phyloP scores from a whole-genome alignment of 2,888 invertebrate species.

The Oscheius sp. region DNA sequence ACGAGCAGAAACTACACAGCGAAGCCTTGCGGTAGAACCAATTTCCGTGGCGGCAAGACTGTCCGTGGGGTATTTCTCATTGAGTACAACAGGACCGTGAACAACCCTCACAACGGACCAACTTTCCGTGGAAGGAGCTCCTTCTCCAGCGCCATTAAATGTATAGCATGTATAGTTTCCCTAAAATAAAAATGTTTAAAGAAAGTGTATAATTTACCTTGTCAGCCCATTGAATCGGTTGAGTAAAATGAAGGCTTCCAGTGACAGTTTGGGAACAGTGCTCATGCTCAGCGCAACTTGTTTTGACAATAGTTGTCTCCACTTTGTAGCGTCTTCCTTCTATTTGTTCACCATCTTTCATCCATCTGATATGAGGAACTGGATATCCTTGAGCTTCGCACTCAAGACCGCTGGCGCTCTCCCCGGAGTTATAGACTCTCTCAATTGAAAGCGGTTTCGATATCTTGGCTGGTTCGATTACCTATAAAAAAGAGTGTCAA shows the following conservation, averaged over 20 bases:
- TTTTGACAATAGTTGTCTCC: slow-evolving; percentile 30
- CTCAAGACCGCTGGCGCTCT: slow-evolving; percentile 51
- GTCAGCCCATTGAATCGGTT: slow-evolving; percentile 84
- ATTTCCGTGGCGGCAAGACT: slow-evolving; percentile 66
- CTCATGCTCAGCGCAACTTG: slow-evolving; percentile 57
- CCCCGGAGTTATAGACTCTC: slow-evolving; percentile 57
- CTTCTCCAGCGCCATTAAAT: slow-evolving; percentile 81
- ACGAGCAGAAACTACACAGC: slow-evolving; percentile 66
- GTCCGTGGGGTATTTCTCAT: slow-evolving; percentile 56
- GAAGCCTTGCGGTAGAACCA: slow-evolving; percentile 44
- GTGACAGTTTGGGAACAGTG: slow-evolving; percentile 53
- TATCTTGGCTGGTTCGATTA: slow-evolving; percentile 66
- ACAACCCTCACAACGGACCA: slow-evolving; percentile 59
- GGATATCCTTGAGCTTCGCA: slow-evolving; percentile 71
- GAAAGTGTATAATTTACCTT: slow-evolving; percentile 75
- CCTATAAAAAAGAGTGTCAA: slow-evolving; percentile 39
- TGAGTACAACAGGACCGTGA: slow-evolving; percentile 68
- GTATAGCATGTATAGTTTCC: slow-evolving; percentile 94
- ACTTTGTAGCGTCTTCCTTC: slow-evolving; percentile 38
- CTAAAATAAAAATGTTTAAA: slow-evolving; percentile 30
- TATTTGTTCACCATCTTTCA: slow-evolving; percentile 62
- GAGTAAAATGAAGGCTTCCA: slow-evolving; percentile 54
- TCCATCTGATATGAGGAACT: slow-evolving; percentile 64
- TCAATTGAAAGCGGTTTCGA: slow-evolving; percentile 60
- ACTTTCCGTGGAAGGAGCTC: slow-evolving; percentile 40